Evolutionary conservation across 2,797 vertebrate genomes (phyloP), one percentile per base, ranked within the genome.

Genomic region (Galaxias olidus): DNA sequence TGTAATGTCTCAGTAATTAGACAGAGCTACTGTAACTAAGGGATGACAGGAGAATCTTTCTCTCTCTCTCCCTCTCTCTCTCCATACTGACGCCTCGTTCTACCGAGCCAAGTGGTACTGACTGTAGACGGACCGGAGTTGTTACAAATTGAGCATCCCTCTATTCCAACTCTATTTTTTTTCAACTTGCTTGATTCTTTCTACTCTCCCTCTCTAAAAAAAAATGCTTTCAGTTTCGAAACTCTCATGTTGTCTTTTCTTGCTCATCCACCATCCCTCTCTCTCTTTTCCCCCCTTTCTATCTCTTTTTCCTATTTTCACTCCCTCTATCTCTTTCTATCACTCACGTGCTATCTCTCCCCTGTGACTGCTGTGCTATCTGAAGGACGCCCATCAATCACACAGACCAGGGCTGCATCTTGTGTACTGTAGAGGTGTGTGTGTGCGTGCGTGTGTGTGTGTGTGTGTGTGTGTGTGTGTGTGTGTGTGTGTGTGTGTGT

Each of bases 1-100:
- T 46, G 57, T 20, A 45, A 45, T 71, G 65, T 78, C 72, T 74
- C 50, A 20, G 71, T 86, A 87, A 90, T 88, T 85, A 84, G 60
- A 76, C 74, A 83, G 55, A 64, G 69, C 69, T 82, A 75, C 75
- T 66, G 66, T 77, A 79, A 83, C 71, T 76, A 75, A 75, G 69
- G 63, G 73, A 64, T 59, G 53, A 60, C 58, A 69, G 65, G 63
- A 71, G 63, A 78, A 65, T n/a, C 45, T 60, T 20, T 42, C 51
- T 55, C 57, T 60, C 14, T n/a, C 15, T 11, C 43, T 45, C 14
- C 59, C 5, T 30, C 30, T 13, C 49, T 53, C 17, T 19, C 51
- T 20, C 58, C 20, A 47, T 30, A 10, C 44, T 19, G 10, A 15
- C 7, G 4, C 8, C 30, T 50, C 9, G n/a, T 43, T 18, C 18